These are phyloP conservation scores for Agrypnia vestita DNA, from an alignment of 1,140 invertebrate genomes.

Conservation along the genomic window DNA sequence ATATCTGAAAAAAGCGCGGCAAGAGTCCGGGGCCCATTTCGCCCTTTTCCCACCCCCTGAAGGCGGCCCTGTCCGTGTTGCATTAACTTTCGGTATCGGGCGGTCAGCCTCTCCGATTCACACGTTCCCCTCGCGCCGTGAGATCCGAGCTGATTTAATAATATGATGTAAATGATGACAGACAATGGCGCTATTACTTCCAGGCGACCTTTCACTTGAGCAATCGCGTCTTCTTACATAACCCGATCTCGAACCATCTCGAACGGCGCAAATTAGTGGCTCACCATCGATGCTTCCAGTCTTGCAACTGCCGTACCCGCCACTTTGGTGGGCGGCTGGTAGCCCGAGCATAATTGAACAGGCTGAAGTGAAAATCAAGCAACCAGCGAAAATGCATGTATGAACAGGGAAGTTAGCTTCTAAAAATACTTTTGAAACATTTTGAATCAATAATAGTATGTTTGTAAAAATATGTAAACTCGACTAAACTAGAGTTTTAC, in stretches of 20 bases:
- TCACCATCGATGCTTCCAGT: background rate
- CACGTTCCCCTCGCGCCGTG: constrained; percentile 29
- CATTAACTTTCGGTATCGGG: background rate
- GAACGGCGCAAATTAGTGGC: background rate
- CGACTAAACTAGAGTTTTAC: too few species aligned
- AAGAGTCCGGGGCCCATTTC: too few species aligned
- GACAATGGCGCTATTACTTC: constrained; percentile 47
- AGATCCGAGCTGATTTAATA: constrained; percentile 34
- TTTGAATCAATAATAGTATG: too few species aligned
- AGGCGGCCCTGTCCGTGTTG: too few species aligned
- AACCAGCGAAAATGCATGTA: too few species aligned
- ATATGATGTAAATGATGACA: constrained; percentile 53
- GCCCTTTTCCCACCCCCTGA: too few species aligned
- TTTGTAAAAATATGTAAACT: too few species aligned
- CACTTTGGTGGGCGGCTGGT: constrained; percentile 4
- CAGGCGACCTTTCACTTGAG: constrained; percentile 55
- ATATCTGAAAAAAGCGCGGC: too few species aligned
- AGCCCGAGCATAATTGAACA: background rate
- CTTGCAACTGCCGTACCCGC: background rate
- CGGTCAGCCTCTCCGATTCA: constrained; percentile 15
- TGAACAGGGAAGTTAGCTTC: too few species aligned
- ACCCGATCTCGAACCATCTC: background rate
- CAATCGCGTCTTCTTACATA: constrained; percentile 22
- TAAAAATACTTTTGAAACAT: too few species aligned
- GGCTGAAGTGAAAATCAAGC: too few species aligned